These are phyloP conservation scores for Berghia stephanieae DNA, from an alignment of 1,140 invertebrate genomes.

Conservation along the genomic window DNA sequence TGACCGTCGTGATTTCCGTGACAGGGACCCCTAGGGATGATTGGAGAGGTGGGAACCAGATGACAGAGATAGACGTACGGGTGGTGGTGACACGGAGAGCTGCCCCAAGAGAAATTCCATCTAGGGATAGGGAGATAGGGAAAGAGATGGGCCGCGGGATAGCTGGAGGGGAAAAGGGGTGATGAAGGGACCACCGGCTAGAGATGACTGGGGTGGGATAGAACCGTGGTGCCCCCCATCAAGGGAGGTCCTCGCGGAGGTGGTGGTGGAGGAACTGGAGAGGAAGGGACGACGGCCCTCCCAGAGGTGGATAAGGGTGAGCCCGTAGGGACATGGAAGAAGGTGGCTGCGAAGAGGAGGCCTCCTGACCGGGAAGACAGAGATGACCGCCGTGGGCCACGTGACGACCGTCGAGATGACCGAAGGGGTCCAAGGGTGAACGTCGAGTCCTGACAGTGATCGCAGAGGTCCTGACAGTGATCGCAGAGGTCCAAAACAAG, in stretches of 20 bases:
- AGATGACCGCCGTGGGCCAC: background rate
- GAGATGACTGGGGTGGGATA: slow-evolving; percentile 21
- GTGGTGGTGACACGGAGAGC: slow-evolving; percentile 27
- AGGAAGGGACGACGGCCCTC: slow-evolving; percentile 43
- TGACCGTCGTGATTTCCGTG: slow-evolving; percentile 5
- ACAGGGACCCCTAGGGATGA: slow-evolving; percentile 33
- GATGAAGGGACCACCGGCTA: slow-evolving; percentile 35
- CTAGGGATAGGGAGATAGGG: slow-evolving; percentile 3
- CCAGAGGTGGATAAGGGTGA: slow-evolving; percentile 45
- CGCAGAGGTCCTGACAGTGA: no score
- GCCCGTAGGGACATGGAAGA: slow-evolving; percentile 32
- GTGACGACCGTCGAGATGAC: background rate
- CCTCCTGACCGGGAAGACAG: slow-evolving; percentile 35
- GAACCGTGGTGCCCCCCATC: background rate
- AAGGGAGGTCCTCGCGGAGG: slow-evolving; percentile 37
- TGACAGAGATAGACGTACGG: slow-evolving; percentile 22
- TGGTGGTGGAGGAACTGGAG: slow-evolving; percentile 39
- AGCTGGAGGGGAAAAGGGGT: slow-evolving; percentile 35
- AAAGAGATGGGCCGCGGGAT: slow-evolving; percentile 9
- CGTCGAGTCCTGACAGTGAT: no score
- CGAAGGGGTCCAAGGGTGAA: background rate
- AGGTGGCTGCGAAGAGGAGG: slow-evolving; percentile 45
- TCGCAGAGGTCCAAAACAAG: background rate
- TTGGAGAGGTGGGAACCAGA: slow-evolving; percentile 36
- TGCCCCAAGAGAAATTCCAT: slow-evolving; percentile 17